These are phyloP conservation scores for Nebria ingens DNA, from an alignment of 1,140 invertebrate species.

Conservation along the genomic window DNA sequence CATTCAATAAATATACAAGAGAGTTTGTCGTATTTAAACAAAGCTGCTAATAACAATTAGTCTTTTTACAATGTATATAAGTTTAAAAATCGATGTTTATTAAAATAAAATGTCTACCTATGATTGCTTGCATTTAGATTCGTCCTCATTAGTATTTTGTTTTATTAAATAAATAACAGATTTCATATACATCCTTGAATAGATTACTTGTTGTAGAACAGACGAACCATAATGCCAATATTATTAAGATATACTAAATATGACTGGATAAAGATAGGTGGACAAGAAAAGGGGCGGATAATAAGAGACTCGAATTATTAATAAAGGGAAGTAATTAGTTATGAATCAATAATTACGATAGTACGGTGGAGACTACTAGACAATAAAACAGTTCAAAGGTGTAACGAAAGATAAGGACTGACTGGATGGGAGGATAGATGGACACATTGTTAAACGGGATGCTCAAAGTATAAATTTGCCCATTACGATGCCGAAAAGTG, in stretches of 20 bases:
- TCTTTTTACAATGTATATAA: slow-evolving; percentile 8
- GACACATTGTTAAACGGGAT: background rate
- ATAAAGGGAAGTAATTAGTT: background rate
- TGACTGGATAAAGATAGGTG: background rate
- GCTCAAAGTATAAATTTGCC: slow-evolving; percentile 48
- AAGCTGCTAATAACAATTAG: slow-evolving; percentile 8
- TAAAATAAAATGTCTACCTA: slow-evolving; percentile 5
- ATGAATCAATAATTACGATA: no score
- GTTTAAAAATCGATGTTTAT: slow-evolving; percentile 2
- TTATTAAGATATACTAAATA: slow-evolving; percentile 1
- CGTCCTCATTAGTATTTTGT: background rate
- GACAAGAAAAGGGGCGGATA: background rate
- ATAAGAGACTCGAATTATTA: background rate
- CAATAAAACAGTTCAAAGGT: no score
- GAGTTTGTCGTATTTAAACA: slow-evolving; percentile 3
- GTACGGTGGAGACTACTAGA: no score
- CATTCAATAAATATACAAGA: slow-evolving; percentile 7
- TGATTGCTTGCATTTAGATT: slow-evolving; percentile 6
- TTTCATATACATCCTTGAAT: background rate
- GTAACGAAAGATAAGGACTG: background rate
- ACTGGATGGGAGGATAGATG: background rate
- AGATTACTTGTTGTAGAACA: background rate
- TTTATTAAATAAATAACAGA: slow-evolving; percentile 6
- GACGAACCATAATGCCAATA: slow-evolving; percentile 3
- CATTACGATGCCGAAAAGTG: slow-evolving; percentile 43